These are phyloP conservation scores for Bombus picipes DNA, from an alignment of 1,140 invertebrate species.

Conservation along the genomic window DNA sequence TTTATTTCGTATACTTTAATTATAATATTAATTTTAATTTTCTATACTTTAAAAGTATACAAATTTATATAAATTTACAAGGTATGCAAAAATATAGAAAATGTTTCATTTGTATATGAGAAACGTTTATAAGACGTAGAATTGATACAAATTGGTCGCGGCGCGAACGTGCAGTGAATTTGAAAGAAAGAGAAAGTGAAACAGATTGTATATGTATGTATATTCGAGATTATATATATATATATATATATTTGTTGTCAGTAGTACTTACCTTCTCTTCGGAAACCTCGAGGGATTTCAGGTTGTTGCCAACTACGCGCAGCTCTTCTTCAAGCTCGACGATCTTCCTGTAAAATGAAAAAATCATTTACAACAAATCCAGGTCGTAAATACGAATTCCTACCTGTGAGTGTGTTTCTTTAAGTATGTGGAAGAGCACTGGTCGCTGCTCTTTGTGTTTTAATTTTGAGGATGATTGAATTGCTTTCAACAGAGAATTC, in stretches of 20 bases:
- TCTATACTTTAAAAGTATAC: too few relatives aligned
- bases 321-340: constrained; percentile 99
- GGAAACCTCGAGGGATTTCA: constrained; percentile 99
- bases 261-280: constrained; percentile 96
- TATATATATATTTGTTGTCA: constrained; percentile 12
- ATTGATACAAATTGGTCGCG: background rate
- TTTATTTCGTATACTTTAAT: too few relatives aligned
- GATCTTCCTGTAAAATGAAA: constrained; percentile 94
- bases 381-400: background rate
- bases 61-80: too few relatives aligned
- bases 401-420: constrained; percentile 40
- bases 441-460: background rate
- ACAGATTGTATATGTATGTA: constrained; percentile 20
- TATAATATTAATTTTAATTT: too few relatives aligned
- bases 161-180: constrained; percentile 13
- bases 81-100: too few relatives aligned
- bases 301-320: constrained; percentile 99
- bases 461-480: background rate
- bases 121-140: background rate
- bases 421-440: background rate
- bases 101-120: background rate
- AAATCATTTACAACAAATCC: constrained; percentile 11
- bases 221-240: constrained; percentile 16
- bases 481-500: background rate
- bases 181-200: constrained; percentile 46